These are phyloP conservation scores for Polypterus senegalus DNA, from an alignment of 2,113 vertebrate species.

Conservation along the genomic window DNA sequence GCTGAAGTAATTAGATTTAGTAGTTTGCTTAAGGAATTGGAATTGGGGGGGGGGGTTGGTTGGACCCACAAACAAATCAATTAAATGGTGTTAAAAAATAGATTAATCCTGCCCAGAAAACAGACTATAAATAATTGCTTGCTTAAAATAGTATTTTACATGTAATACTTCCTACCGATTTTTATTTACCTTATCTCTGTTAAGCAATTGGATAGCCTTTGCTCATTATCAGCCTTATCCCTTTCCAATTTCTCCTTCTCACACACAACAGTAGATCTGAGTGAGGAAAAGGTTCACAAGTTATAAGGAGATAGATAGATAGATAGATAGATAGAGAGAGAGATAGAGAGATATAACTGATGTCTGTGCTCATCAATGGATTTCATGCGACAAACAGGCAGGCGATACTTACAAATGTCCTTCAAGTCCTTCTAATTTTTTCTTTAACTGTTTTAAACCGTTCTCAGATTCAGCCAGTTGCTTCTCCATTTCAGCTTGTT, in stretches of 20 bases:
- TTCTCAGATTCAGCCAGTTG: constrained; percentile 36
- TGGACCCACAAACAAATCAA: too few species aligned
- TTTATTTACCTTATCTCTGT: constrained; percentile 60
- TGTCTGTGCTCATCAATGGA: too few species aligned
- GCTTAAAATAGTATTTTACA: neutral
- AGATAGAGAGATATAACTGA: too few species aligned
- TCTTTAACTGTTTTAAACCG: constrained; percentile 37
- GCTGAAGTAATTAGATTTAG: too few species aligned
- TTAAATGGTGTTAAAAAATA: too few species aligned
- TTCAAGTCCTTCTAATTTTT: constrained; percentile 37
- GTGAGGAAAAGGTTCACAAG: neutral
- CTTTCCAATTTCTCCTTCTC: constrained; percentile 29
- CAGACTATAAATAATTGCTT: neutral
- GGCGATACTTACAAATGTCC: constrained; percentile 56
- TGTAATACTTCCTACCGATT: neutral
- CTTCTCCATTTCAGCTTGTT: constrained; percentile 41
- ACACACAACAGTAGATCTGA: constrained; percentile 38
- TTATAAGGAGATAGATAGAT: too few species aligned
- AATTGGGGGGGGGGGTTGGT: too few species aligned
- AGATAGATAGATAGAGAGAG: too few species aligned
- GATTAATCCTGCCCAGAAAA: too few species aligned
- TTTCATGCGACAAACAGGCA: too few species aligned
- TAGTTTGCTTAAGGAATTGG: too few species aligned
- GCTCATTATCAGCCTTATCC: constrained; percentile 52
- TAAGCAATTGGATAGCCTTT: constrained; percentile 42